Percentiles rank a stretch among this genome's conserved stretches.
phyloP scores from a whole-genome alignment of 2,888 invertebrate genomes.

The Papilio elwesi region DNA sequence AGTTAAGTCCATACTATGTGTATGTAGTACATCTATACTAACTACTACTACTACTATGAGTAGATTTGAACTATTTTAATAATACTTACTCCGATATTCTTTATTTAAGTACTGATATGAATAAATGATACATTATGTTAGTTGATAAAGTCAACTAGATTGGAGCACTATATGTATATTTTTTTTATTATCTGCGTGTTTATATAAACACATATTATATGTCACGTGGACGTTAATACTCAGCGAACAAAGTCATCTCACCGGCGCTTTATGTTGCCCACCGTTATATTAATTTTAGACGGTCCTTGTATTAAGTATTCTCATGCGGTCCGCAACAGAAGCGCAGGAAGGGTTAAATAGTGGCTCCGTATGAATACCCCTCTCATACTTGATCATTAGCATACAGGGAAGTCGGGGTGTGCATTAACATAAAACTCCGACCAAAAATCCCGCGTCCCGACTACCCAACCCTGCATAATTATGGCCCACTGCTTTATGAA shows the following conservation, averaged over 20 bases:
- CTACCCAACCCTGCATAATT: slow-evolving; percentile 66
- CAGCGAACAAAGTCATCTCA: slow-evolving; percentile 4
- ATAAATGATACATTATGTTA: too few species aligned
- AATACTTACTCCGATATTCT: not conserved
- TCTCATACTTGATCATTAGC: slow-evolving; percentile 68
- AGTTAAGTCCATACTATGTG: not conserved
- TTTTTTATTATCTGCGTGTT: not conserved
- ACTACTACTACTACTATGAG: too few species aligned
- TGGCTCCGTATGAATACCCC: slow-evolving; percentile 62
- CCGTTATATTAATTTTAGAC: slow-evolving; percentile 34
- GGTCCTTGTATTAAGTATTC: slow-evolving; percentile 47
- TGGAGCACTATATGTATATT: too few species aligned
- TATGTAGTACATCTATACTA: too few species aligned
- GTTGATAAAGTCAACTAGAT: too few species aligned
- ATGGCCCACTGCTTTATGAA: slow-evolving; percentile 69
- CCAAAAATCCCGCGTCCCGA: slow-evolving; percentile 69
- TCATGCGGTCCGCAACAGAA: slow-evolving; percentile 47
- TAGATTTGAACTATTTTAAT: not conserved
- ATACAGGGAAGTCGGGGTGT: slow-evolving; percentile 62
- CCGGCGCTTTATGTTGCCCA: slow-evolving; percentile 10
- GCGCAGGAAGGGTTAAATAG: slow-evolving; percentile 60
- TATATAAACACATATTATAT: not conserved
- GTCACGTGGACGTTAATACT: not conserved
- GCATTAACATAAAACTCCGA: slow-evolving; percentile 73
- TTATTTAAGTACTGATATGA: not conserved